Evolutionary conservation across 2,797 vertebrate genomes (phyloP), one percentile per base, ranked within the genome.

Genomic region (Crocidura indochinensis): DNA sequence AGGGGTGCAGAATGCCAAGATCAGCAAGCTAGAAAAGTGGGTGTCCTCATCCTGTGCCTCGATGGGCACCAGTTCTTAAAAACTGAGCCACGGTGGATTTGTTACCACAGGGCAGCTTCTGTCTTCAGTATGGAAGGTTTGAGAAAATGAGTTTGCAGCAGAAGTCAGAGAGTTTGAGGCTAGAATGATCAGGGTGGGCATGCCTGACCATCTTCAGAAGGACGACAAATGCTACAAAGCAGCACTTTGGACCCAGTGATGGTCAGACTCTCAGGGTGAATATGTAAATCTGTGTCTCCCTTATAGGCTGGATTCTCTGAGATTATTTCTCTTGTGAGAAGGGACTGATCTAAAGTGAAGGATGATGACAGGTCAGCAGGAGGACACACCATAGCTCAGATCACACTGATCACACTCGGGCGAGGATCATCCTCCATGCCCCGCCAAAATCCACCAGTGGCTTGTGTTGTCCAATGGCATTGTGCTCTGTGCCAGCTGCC

Each of bases 161-260:
- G 75, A 77, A 65, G 76, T n/a, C 46, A 87, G 71, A 56, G 62
- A 10, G 27, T 65, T 24, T 62, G 10, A 22, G 38, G 44, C 87
- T 84, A 74, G 62, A 83, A 71, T 19, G 31, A 46, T 31, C 44
- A 56, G 49, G n/a, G 56, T 82, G 74, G n/a, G 68, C 68, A 75
- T 2, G 60, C 9, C 24, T 47, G 27, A 49, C 62, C 80, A 56
- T 8, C 2, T 19, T 64, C 10, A 80, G 78, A 4, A n/a, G 51
- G 14, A 78, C 51, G 51, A 79, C 79, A 81, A 38, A 75, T 6
- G 14, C 64, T 87, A 80, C 56, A 87, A 80, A 44, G 27, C 80
- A 60, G 10, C 56, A 71, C 46, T 38, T 8, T 31, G 31, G 76
- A 87, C 27, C 29, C 47, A n/a, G 80, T 1, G 60, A 4, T 76